Conservation (phyloP, 2,797 vertebrate species). For the Danio aesculapii region DNA sequence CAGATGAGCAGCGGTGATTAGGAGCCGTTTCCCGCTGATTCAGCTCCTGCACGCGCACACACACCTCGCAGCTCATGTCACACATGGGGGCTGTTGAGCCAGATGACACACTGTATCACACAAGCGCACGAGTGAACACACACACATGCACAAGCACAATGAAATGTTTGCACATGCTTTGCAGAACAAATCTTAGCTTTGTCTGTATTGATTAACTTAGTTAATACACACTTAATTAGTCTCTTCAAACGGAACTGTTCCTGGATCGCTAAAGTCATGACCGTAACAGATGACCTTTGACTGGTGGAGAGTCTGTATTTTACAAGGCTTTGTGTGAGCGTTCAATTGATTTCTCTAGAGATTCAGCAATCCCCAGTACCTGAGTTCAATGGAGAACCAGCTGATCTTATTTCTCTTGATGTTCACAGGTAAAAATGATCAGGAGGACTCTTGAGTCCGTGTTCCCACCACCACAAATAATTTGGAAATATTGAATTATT, state of each 20-base stretch:
- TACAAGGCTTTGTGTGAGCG: neutral
- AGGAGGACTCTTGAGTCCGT: neutral
- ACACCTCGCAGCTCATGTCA: conserved; percentile 62
- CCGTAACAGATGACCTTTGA: conserved; percentile 35
- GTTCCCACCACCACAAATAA: neutral
- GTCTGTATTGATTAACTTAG: conserved; percentile 33
- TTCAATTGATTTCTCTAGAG: neutral
- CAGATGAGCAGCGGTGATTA: conserved; percentile 88
- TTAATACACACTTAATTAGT: conserved; percentile 24
- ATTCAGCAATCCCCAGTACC: neutral
- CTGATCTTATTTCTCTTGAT: neutral
- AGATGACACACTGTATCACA: conserved; percentile 62
- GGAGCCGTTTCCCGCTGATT: conserved; percentile 84
- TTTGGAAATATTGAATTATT: neutral
- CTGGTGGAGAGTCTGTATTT: neutral
- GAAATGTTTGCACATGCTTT: conserved; percentile 38
- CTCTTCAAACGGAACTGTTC: conserved; percentile 56
- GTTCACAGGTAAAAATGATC: neutral
- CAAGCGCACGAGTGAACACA: conserved; percentile 46
- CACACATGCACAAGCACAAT: conserved; percentile 41
- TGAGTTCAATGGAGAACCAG: neutral
- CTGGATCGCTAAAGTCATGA: conserved; percentile 55
- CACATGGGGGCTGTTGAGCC: conserved; percentile 71
- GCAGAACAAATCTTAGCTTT: conserved; percentile 36
- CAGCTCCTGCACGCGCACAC: conserved; percentile 72